Percentiles rank a stretch among this genome's conserved stretches.
These are phyloP conservation scores for Mustela nigripes DNA, from an alignment of 2,113 vertebrate species.

Conservation along the genomic window DNA sequence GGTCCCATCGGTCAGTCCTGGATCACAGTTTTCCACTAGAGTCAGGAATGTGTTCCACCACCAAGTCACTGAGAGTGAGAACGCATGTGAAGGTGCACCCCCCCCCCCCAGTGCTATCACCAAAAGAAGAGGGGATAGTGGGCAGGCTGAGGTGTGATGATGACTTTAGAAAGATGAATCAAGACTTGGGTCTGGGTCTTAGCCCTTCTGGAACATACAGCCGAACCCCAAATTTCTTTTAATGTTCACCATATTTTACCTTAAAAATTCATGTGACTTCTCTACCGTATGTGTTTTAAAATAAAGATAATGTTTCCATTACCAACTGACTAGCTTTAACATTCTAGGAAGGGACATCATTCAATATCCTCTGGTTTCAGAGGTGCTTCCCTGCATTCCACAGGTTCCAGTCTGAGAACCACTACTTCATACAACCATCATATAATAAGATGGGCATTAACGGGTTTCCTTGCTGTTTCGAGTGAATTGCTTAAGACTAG, in stretches of 20 bases:
- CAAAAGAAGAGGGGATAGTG: background rate
- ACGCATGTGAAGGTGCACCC: background rate
- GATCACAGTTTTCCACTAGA: background rate
- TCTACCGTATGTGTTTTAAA: background rate
- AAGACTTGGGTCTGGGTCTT: background rate
- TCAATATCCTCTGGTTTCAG: background rate
- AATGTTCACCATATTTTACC: background rate
- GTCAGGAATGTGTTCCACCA: background rate
- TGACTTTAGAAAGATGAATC: background rate
- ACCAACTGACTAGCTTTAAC: background rate
- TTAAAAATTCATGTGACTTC: background rate
- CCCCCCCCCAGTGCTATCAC: background rate
- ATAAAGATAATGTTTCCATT: background rate
- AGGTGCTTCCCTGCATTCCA: background rate
- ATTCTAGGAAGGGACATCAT: background rate
- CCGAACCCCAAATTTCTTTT: background rate
- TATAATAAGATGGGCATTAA: background rate
- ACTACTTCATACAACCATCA: background rate
- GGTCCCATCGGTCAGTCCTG: background rate
- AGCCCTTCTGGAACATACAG: background rate
- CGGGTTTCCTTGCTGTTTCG: background rate
- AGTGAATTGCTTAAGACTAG: background rate
- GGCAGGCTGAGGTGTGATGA: too few species aligned
- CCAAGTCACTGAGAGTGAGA: background rate
- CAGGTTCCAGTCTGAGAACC: background rate